Conservation (phyloP, 2,113 vertebrate genomes). For the Lepisosteus oculatus region DNA sequence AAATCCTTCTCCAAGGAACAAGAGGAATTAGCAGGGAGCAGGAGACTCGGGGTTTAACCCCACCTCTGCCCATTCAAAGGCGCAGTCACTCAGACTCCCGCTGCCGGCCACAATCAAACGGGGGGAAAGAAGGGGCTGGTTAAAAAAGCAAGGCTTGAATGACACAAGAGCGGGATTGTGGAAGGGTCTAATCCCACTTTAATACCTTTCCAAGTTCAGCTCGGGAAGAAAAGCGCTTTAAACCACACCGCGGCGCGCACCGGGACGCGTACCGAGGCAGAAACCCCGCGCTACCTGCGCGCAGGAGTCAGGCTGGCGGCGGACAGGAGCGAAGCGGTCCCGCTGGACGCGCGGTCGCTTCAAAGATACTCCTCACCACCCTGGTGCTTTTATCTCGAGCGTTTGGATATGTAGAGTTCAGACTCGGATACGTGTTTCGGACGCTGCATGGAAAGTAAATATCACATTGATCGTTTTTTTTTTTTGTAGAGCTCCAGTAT, state of each 20-base stretch:
- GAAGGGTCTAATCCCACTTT: slow-evolving; percentile 87
- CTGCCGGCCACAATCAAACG: slow-evolving; percentile 88
- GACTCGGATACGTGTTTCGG: too few relatives aligned
- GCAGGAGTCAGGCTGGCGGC: slow-evolving; percentile 47
- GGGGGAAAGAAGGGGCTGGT: slow-evolving; percentile 65
- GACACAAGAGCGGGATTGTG: slow-evolving; percentile 78
- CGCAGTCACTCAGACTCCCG: slow-evolving; percentile 85
- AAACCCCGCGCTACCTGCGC: slow-evolving; percentile 73
- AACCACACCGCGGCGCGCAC: slow-evolving; percentile 70
- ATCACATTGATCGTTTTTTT: too few relatives aligned
- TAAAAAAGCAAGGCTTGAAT: slow-evolving; percentile 75
- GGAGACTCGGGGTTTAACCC: slow-evolving; percentile 87
- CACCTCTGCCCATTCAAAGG: slow-evolving; percentile 85
- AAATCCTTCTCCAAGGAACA: slow-evolving; percentile 94
- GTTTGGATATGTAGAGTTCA: too few relatives aligned
- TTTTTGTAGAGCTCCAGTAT: too few relatives aligned
- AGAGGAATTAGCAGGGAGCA: slow-evolving; percentile 89
- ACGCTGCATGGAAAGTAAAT: too few relatives aligned
- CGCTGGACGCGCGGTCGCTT: too few relatives aligned
- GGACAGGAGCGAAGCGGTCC: slow-evolving; percentile 18
- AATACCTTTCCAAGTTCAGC: slow-evolving; percentile 94
- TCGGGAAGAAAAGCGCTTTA: slow-evolving; percentile 87
- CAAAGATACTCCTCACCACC: too few relatives aligned
- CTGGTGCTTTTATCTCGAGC: too few relatives aligned
- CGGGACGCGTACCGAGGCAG: slow-evolving; percentile 52